Evolutionary conservation across 2,888 invertebrate genomes (phyloP).

Genomic region (Tiphia femorata): DNA sequence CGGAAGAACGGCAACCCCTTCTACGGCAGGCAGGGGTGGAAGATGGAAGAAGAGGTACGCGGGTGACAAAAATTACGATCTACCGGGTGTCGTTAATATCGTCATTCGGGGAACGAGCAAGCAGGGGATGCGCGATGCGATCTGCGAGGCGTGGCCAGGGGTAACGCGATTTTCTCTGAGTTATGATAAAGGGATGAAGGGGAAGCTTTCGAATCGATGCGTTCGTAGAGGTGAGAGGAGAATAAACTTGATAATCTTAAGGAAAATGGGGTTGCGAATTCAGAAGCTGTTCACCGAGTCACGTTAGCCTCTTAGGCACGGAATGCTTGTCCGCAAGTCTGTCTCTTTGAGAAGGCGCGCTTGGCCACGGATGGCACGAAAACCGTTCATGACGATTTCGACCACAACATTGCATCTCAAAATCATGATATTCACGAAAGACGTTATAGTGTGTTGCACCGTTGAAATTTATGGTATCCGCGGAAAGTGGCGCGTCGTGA

Average conservation of each 20-base stretch:
- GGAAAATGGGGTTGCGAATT: neutral
- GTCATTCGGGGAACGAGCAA: conserved; percentile 31
- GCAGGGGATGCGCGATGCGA: conserved; percentile 37
- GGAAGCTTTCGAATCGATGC: conserved; percentile 43
- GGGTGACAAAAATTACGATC: conserved; percentile 67
- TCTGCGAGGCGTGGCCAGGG: conserved; percentile 47
- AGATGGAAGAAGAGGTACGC: no score
- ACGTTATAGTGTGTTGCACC: no score
- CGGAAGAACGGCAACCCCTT: conserved; percentile 47
- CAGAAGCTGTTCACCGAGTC: conserved; percentile 1
- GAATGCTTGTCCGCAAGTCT: no score
- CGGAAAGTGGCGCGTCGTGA: no score
- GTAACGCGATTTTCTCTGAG: conserved; percentile 52
- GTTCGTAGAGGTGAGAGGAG: conserved; percentile 9
- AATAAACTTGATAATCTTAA: neutral
- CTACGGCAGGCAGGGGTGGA: no score
- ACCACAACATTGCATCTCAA: no score
- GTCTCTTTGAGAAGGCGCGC: no score
- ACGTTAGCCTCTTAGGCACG: no score
- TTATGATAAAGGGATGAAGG: conserved; percentile 33
- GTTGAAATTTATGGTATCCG: no score
- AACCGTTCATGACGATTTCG: no score
- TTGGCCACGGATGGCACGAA: no score
- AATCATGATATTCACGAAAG: no score
- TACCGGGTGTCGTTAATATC: conserved; percentile 65